Conservation (phyloP, 2,888 invertebrate genomes). For the Drosophila colorata region DNA sequence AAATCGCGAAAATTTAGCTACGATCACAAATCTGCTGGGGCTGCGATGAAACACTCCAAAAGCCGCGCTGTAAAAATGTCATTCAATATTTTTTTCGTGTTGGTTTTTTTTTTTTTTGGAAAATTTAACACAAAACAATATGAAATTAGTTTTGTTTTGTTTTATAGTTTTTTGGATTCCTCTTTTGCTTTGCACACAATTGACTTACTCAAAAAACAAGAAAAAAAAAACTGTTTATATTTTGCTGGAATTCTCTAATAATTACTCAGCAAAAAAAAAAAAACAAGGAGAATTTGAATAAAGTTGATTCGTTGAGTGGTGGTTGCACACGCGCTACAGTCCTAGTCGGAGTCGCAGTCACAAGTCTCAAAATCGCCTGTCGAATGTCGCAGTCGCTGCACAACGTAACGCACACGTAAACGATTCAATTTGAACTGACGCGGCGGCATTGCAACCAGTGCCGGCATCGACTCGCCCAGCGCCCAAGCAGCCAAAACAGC, state of each 20-base stretch:
- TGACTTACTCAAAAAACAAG: slow-evolving; percentile 57
- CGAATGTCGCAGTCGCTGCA: slow-evolving; percentile 45
- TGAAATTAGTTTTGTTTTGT: slow-evolving; percentile 8
- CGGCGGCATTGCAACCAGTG: slow-evolving; percentile 42
- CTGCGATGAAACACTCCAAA: slow-evolving; percentile 38
- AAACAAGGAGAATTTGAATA: background rate
- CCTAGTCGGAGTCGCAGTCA: slow-evolving; percentile 25
- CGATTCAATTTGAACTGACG: slow-evolving; percentile 84
- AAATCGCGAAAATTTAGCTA: background rate
- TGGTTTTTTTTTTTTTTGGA: too few relatives aligned
- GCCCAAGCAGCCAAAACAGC: slow-evolving; percentile 21
- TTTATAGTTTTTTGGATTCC: background rate
- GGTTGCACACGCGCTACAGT: slow-evolving; percentile 58
- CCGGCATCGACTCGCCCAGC: slow-evolving; percentile 63
- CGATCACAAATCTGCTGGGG: slow-evolving; percentile 2
- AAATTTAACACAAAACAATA: slow-evolving; percentile 16
- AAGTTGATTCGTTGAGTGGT: slow-evolving; percentile 19
- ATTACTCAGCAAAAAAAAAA: background rate
- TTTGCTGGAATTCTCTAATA: slow-evolving; percentile 5
- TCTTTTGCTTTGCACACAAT: slow-evolving; percentile 28
- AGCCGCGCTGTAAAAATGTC: slow-evolving; percentile 26
- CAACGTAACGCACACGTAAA: slow-evolving; percentile 83
- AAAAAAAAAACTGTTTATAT: slow-evolving; percentile 33
- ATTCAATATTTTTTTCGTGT: background rate
- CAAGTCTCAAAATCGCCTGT: slow-evolving; percentile 15